These are phyloP conservation scores for Sesamia nonagrioides DNA, from an alignment of 1,140 invertebrate genomes.

Conservation along the genomic window DNA sequence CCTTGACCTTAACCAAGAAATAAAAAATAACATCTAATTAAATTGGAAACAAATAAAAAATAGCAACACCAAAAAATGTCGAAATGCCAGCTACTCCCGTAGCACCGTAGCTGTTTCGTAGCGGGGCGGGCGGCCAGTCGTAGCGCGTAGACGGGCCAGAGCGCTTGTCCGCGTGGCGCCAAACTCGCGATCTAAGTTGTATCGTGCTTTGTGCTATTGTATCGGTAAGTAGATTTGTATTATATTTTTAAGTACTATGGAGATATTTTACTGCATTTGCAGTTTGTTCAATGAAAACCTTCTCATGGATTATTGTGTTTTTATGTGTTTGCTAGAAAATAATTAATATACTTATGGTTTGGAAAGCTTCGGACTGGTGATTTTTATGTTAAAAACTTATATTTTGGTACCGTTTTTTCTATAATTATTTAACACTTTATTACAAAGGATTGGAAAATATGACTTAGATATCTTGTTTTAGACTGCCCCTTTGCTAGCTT, in stretches of 20 bases:
- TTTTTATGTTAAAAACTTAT: too few relatives aligned
- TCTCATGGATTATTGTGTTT: too few relatives aligned
- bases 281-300: not conserved
- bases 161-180: conserved; percentile 27
- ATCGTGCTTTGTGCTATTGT: conserved; percentile 18
- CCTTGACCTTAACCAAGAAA: not conserved
- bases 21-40: conserved; percentile 15
- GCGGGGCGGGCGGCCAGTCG: conserved; percentile 48
- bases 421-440: too few relatives aligned
- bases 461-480: too few relatives aligned
- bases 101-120: conserved; percentile 23
- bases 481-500: too few relatives aligned
- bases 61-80: not conserved
- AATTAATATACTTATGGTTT: too few relatives aligned
- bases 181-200: conserved; percentile 48
- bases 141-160: conserved; percentile 37
- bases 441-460: too few relatives aligned
- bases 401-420: too few relatives aligned
- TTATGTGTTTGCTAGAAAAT: too few relatives aligned
- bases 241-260: not conserved
- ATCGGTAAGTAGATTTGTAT: conserved; percentile 33
- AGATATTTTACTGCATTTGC: not conserved
- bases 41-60: conserved; percentile 1
- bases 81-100: conserved; percentile 3
- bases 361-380: too few relatives aligned